Evolutionary conservation across 2,888 invertebrate genomes (phyloP), one percentile per base, ranked within the genome.

Genomic region (Limnephilus rhombicus): DNA sequence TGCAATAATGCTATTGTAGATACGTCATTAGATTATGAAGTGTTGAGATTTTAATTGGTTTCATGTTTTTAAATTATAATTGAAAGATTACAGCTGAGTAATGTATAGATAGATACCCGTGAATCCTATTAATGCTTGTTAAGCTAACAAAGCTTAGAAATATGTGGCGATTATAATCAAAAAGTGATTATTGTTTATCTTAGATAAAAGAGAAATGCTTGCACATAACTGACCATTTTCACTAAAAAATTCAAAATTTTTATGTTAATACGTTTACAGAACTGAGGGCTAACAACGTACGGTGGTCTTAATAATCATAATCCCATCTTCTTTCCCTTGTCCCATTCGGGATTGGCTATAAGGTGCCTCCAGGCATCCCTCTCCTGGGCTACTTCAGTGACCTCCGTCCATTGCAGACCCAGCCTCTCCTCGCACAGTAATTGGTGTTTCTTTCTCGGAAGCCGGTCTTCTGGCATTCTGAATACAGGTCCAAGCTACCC

Each of bases 241-340:
- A 24, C 49, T 34, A 34, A 49, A 13, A 12, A 86, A 49, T 49
- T 49, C 13, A 49, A 13, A n/a, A 13, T 13, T 29, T 86, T 45
- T n/a, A 86, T 24, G 11, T 86, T 24, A 29, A 85, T 45, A 85
- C 41, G n/a, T 45, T 85, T 85, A 37, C 45, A 85, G n/a, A n/a
- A 18, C 5, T 53, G 53, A 13, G 53, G 53, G 53, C 18, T 53
- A 53, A 18, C 18, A 53, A 18, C 18, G 4, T 18, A 18, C 53
- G 18, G 18, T 18, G 18, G 3, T 53, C 45, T 45, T 45, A 45
- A 45, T 45, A 45, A 45, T 45, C 45, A 45, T 12, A 45, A 45
- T 45, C 5, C 45, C 45, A 12, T 12, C 45, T 45, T 13, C 45
- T 45, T 45, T 7, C 45, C 45, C 45, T 45, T 13, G 45, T 45